phyloP scores from a whole-genome alignment of 2,888 invertebrate genomes.

The Nomada goodeniana region DNA sequence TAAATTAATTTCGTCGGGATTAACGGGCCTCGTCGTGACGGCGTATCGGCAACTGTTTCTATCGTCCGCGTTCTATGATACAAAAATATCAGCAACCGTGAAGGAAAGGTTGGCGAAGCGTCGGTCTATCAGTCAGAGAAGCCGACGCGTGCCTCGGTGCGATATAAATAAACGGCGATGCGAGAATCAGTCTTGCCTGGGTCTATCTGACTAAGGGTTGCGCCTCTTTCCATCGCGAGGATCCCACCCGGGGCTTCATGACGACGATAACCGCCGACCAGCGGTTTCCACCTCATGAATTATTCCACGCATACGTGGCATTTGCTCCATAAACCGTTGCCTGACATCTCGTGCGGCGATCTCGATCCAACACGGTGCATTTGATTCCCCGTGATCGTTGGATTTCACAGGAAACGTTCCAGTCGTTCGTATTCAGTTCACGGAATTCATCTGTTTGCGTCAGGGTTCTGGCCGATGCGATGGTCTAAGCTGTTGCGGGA shows the following conservation, averaged over 20 bases:
- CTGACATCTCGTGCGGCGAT: slow-evolving; percentile 46
- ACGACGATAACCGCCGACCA: slow-evolving; percentile 48
- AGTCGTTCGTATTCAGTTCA: slow-evolving; percentile 1
- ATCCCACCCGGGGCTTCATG: slow-evolving; percentile 31
- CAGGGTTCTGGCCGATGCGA: not conserved
- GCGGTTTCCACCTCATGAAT: slow-evolving; percentile 67
- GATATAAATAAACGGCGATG: slow-evolving; percentile 3
- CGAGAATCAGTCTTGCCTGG: slow-evolving; percentile 17
- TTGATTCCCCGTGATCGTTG: slow-evolving; percentile 27
- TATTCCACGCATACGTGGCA: slow-evolving; percentile 61
- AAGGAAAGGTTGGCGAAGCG: too few species aligned
- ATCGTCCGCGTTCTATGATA: not conserved
- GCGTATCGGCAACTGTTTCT: not conserved
- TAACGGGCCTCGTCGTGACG: too few species aligned
- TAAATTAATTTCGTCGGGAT: too few species aligned
- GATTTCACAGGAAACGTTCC: slow-evolving; percentile 1
- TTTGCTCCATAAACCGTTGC: slow-evolving; percentile 56
- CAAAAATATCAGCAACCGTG: slow-evolving; percentile 14
- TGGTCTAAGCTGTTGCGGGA: not conserved
- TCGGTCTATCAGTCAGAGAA: not conserved
- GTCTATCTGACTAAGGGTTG: slow-evolving; percentile 16
- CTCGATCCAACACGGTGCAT: slow-evolving; percentile 39
- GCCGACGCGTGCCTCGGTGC: not conserved
- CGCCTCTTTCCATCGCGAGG: slow-evolving; percentile 41
- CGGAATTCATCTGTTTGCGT: slow-evolving; percentile 33